These are phyloP conservation scores for Lordiphosa stackelbergi DNA, from an alignment of 1,140 invertebrate species.

Conservation along the genomic window DNA sequence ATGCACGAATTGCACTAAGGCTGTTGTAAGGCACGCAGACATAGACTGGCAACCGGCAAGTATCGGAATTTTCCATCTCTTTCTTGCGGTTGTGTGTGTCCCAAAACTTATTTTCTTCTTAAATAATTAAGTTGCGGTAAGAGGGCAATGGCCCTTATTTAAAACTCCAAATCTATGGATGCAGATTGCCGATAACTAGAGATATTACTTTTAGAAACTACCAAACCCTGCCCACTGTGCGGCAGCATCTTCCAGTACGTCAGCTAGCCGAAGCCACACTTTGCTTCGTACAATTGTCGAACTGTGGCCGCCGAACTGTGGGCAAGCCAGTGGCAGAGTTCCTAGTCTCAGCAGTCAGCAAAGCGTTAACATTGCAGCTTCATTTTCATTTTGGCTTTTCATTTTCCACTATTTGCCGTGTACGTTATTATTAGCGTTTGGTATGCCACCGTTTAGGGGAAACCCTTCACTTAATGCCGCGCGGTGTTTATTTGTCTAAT, in stretches of 20 bases:
- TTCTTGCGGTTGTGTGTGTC: too few species aligned
- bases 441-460: conserved; percentile 61
- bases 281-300: conserved; percentile 3
- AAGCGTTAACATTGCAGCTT: conserved; percentile 69
- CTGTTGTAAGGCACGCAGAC: too few species aligned
- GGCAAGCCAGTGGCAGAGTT: conserved; percentile 1
- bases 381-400: conserved; percentile 45
- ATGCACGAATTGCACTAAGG: too few species aligned
- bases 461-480: conserved; percentile 55
- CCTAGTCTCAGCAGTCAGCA: conserved; percentile 34
- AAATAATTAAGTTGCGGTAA: too few species aligned
- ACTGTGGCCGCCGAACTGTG: conserved; percentile 8
- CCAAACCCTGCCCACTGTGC: conserved; percentile 18
- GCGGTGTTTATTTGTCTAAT: conserved; percentile 69
- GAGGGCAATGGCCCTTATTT: too few species aligned
- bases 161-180: too few species aligned
- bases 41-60: too few species aligned
- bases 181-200: too few species aligned
- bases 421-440: conserved; percentile 53
- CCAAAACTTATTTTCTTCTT: too few species aligned
- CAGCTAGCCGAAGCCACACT: conserved; percentile 20
- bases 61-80: too few species aligned
- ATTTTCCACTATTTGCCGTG: conserved; percentile 19
- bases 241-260: conserved; percentile 8
- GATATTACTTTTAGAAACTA: neutral